These are phyloP conservation scores for Mionectes olivaceus DNA, from an alignment of 2,797 vertebrate genomes.

Conservation along the genomic window DNA sequence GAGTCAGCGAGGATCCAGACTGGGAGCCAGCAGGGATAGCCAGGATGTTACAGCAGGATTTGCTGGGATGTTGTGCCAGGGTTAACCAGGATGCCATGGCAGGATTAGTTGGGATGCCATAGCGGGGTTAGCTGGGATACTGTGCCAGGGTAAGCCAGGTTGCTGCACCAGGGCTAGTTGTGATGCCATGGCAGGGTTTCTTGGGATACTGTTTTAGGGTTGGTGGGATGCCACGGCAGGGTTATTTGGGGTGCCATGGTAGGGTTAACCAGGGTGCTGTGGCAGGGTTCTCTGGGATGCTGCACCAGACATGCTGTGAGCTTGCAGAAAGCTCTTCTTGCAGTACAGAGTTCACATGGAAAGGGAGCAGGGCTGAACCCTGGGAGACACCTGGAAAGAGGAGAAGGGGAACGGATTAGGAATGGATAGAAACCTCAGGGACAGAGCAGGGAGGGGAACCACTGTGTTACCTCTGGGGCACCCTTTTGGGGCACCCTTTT, in stretches of 20 bases:
- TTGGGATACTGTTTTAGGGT: too few species aligned
- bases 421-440: accelerated
- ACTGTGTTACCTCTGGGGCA: accelerated
- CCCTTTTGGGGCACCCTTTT: accelerated
- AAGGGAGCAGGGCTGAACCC: background rate
- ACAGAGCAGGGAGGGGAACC: accelerated
- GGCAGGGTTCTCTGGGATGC: background rate
- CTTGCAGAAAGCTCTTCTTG: background rate
- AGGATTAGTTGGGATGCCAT: too few species aligned
- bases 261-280: background rate
- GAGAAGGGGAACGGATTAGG: background rate
- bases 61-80: background rate
- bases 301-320: accelerated
- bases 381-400: background rate
- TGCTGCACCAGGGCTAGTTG: background rate
- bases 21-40: background rate
- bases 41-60: background rate
- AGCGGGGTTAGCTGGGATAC: background rate
- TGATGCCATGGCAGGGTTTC: accelerated
- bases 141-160: background rate
- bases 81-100: background rate
- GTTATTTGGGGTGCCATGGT: background rate
- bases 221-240: background rate
- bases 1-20: accelerated
- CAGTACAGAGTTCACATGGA: background rate